Conservation (phyloP, 2,113 vertebrate genomes). For the Salvelinus sp. region DNA sequence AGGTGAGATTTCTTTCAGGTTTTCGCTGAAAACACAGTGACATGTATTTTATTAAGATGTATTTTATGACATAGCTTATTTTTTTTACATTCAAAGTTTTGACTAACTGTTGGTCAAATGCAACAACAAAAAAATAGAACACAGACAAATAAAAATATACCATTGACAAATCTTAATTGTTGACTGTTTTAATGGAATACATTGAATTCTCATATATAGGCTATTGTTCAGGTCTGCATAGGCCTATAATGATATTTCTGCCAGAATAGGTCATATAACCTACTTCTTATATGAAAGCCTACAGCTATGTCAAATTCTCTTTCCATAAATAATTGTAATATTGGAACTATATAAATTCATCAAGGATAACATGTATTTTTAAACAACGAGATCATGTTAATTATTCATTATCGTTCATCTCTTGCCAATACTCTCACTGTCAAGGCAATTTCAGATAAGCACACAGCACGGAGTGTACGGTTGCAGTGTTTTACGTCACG, state of each 20-base stretch:
- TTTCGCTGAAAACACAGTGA: conserved; percentile 88
- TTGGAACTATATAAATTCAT: not conserved
- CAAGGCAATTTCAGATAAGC: conserved; percentile 17
- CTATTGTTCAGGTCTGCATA: too few relatives aligned
- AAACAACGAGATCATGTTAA: conserved; percentile 45
- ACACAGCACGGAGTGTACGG: conserved; percentile 1
- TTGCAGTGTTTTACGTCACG: conserved; percentile 59
- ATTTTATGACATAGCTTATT: conserved; percentile 95
- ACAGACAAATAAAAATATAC: not conserved
- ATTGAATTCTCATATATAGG: too few relatives aligned
- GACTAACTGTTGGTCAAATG: conserved; percentile 63
- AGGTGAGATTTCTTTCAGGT: conserved; percentile 57
- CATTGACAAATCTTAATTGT: not conserved
- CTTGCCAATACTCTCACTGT: conserved; percentile 44
- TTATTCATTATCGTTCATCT: conserved; percentile 57
- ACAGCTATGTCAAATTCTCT: not conserved
- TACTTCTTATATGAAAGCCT: not conserved
- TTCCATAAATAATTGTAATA: not conserved
- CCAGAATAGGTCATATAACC: not conserved
- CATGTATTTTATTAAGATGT: conserved; percentile 87
- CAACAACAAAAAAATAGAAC: conserved; percentile 45
- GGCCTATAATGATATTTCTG: too few relatives aligned
- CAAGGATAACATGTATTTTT: too few relatives aligned
- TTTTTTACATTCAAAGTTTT: conserved; percentile 87
- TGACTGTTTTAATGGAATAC: too few relatives aligned